Conservation (phyloP, 1,140 invertebrate species). For the Cydia fagiglandana region DNA sequence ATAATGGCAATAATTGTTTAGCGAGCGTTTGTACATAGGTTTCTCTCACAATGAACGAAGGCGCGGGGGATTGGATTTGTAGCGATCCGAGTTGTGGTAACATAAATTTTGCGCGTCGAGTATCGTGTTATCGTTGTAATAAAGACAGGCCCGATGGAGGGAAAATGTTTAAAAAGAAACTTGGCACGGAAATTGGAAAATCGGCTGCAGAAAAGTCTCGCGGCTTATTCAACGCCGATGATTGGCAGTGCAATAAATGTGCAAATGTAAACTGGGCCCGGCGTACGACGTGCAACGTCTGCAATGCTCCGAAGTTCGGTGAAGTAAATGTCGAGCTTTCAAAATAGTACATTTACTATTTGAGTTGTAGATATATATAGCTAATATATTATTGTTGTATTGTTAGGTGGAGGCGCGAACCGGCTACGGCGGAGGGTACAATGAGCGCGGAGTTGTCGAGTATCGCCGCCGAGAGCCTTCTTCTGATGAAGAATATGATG, state of each 20-base stretch:
- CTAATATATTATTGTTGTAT: slow-evolving; percentile 32
- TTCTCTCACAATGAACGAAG: slow-evolving; percentile 73
- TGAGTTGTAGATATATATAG: not conserved
- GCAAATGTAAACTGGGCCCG: slow-evolving; percentile 99
- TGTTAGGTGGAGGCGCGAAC: slow-evolving; percentile 84
- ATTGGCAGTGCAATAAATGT: slow-evolving; percentile 99
- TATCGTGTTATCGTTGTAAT: slow-evolving; percentile 95
- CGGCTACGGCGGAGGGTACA: slow-evolving; percentile 93
- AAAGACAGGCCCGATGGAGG: slow-evolving; percentile 82
- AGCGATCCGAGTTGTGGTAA: slow-evolving; percentile 89
- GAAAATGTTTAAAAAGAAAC: slow-evolving; percentile 88
- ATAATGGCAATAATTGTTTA: slow-evolving; percentile 41
- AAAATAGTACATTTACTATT: slow-evolving; percentile 72
- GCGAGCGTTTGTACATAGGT: slow-evolving; percentile 40
- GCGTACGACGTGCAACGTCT: slow-evolving; percentile 98
- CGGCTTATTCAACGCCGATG: slow-evolving; percentile 98
- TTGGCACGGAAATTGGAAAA: slow-evolving; percentile 98
- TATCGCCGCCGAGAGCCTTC: slow-evolving; percentile 93
- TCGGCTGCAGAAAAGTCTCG: slow-evolving; percentile 98
- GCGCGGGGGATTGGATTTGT: slow-evolving; percentile 76
- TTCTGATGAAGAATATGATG: slow-evolving; percentile 96
- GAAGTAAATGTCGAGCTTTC: slow-evolving; percentile 81
- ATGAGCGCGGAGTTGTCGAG: slow-evolving; percentile 95
- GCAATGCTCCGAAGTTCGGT: slow-evolving; percentile 98
- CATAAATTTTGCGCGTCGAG: slow-evolving; percentile 95